Conservation (phyloP, 2,888 invertebrate genomes). For the Clivina fossor region DNA sequence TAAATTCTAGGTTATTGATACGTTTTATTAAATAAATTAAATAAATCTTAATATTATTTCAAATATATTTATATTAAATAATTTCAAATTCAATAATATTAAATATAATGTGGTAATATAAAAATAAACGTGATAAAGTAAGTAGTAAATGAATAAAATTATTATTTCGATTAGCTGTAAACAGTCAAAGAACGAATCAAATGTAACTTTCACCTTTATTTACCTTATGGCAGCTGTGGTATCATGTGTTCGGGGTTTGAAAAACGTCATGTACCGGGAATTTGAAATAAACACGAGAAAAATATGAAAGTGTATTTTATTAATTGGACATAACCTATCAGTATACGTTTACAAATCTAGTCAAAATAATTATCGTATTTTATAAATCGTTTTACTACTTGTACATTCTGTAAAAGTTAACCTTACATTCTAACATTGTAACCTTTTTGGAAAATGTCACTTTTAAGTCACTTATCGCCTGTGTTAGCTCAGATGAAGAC, state of each 20-base stretch:
- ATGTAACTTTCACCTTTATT: too few relatives aligned
- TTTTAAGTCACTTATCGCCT: constrained; percentile 59
- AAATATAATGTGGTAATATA: too few relatives aligned
- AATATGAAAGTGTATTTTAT: constrained; percentile 17
- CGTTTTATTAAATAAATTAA: too few relatives aligned
- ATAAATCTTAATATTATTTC: too few relatives aligned
- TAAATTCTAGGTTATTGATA: too few relatives aligned
- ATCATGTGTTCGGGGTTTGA: constrained; percentile 18
- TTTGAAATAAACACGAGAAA: constrained; percentile 18
- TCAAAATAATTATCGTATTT: constrained; percentile 1
- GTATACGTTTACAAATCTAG: constrained; percentile 18
- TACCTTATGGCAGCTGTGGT: constrained; percentile 3
- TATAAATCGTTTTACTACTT: constrained; percentile 4
- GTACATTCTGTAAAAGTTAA: constrained; percentile 4
- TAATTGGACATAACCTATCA: neutral
- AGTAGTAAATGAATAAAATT: too few relatives aligned
- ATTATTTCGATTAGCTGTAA: too few relatives aligned
- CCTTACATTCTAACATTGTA: constrained; percentile 21
- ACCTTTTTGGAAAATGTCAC: constrained; percentile 49
- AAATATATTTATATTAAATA: too few relatives aligned
- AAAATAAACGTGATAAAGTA: too few relatives aligned
- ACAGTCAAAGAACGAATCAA: too few relatives aligned
- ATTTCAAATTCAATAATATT: too few relatives aligned
- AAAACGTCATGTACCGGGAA: constrained; percentile 30
- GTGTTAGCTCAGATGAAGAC: constrained; percentile 59